A percentile compares a stretch with the other conserved stretches of the same genome.
These are phyloP conservation scores for Odontamblyopus lacepedii DNA, from an alignment of 2,797 vertebrate species.

Conservation along the genomic window DNA sequence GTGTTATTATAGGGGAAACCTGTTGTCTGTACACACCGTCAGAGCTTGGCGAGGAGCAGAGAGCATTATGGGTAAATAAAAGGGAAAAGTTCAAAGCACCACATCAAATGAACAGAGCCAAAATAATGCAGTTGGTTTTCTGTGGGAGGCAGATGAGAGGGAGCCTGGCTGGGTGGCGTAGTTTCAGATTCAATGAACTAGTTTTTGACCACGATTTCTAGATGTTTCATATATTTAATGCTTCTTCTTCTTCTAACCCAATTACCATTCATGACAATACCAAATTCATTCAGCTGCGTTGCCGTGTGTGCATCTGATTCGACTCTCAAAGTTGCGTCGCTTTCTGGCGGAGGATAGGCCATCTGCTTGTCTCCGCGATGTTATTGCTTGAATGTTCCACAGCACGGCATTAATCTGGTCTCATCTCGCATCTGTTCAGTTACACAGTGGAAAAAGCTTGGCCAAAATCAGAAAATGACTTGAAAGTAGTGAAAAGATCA, in stretches of 20 bases:
- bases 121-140: not conserved
- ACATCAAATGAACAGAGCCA: not conserved
- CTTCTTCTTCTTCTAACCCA: not conserved
- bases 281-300: not conserved
- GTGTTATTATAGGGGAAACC: not conserved
- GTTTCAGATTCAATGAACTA: not conserved
- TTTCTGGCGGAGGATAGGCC: no score
- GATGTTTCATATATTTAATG: no score
- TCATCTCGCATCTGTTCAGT: no score
- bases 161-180: not conserved
- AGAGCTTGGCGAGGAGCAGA: not conserved
- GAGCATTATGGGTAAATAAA: not conserved
- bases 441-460: no score
- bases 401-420: no score
- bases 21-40: not conserved
- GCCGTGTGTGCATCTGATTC: not conserved
- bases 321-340: not conserved
- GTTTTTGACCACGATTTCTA: no score
- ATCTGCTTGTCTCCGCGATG: no score
- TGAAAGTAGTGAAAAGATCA: no score
- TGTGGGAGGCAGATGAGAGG: not conserved
- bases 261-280: not conserved
- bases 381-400: no score
- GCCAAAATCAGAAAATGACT: no score
- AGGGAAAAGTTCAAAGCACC: not conserved